These are phyloP conservation scores for Ceratosolen solmsi DNA, from an alignment of 1,140 invertebrate species.

Conservation along the genomic window DNA sequence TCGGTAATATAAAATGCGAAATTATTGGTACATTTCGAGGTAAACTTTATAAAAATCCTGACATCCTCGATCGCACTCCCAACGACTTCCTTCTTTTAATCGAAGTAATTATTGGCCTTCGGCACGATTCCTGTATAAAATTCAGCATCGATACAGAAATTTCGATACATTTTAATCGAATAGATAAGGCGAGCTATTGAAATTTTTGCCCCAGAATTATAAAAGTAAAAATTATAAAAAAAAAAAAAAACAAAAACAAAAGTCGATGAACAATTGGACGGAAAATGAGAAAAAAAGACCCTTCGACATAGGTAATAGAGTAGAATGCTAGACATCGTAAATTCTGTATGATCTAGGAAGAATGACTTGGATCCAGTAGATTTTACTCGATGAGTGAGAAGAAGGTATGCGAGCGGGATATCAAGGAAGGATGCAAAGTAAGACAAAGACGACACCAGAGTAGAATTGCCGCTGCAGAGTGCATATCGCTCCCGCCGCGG, in stretches of 20 bases:
- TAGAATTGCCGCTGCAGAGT: not conserved
- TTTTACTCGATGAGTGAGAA: not conserved
- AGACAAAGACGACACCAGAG: not conserved
- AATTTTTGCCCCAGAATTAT: not conserved
- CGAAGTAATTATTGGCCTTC: not conserved
- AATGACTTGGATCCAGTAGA: not conserved
- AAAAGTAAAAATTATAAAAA: too few relatives aligned
- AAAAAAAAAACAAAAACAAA: not conserved
- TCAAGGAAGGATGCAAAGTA: not conserved
- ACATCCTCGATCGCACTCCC: not conserved
- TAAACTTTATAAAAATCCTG: not conserved
- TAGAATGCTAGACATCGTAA: not conserved
- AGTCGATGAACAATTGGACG: not conserved
- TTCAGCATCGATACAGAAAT: not conserved
- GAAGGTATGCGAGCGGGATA: not conserved
- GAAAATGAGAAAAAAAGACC: not conserved
- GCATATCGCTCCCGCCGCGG: not conserved
- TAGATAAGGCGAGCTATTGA: not conserved
- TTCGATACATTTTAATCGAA: not conserved
- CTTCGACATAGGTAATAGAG: not conserved
- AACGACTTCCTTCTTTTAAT: not conserved
- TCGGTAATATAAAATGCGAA: not conserved
- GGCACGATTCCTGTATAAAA: not conserved
- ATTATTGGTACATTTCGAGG: not conserved
- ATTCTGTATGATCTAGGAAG: constrained; percentile 7